Conservation (phyloP, 2,797 vertebrate genomes). For the Apodemus agrarius region DNA sequence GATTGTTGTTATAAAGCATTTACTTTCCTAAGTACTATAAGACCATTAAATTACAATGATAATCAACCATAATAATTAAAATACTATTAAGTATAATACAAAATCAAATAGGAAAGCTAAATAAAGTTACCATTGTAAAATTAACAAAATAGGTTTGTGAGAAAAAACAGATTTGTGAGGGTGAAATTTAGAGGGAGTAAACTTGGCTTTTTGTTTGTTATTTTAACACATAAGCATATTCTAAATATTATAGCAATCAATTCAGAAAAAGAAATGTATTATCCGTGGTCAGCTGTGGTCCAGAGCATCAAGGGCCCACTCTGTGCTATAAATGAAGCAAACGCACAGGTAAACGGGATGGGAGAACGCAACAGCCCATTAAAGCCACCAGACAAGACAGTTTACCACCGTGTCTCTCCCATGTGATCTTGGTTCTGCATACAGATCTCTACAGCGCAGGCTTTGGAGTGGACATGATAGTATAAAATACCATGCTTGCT, state of each 20-base stretch:
- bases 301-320: neutral
- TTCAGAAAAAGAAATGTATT: slow-evolving; percentile 53
- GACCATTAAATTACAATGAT: slow-evolving; percentile 68
- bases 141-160: slow-evolving; percentile 57
- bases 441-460: neutral
- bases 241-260: slow-evolving; percentile 6
- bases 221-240: slow-evolving; percentile 22
- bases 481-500: neutral
- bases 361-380: neutral
- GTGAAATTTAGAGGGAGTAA: slow-evolving; percentile 39
- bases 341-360: neutral
- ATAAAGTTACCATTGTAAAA: slow-evolving; percentile 63
- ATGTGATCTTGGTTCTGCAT: neutral
- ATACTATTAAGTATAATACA: slow-evolving; percentile 69
- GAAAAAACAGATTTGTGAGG: neutral
- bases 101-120: slow-evolving; percentile 74
- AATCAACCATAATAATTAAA: slow-evolving; percentile 76
- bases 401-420: neutral
- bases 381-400: neutral
- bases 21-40: slow-evolving; percentile 50
- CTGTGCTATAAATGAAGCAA: slow-evolving; percentile 23
- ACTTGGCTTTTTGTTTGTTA: slow-evolving; percentile 25
- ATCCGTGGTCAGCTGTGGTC: neutral
- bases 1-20: slow-evolving; percentile 60
- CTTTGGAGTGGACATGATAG: neutral